Conservation (phyloP, 2,888 invertebrate genomes). For the Norana najaformis region DNA sequence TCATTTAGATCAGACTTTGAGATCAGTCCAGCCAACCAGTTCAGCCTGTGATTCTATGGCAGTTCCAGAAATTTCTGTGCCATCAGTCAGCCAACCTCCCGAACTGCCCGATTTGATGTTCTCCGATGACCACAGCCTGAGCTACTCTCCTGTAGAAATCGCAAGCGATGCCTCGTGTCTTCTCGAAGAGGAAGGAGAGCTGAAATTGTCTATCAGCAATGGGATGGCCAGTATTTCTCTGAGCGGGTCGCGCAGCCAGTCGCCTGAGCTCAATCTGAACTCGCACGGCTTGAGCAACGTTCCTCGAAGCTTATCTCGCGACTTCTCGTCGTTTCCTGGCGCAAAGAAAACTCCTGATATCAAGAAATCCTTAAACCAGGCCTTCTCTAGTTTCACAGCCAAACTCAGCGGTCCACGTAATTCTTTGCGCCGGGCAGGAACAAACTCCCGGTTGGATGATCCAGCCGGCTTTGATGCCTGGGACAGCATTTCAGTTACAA, state of each 20-base stretch:
- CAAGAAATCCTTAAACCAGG: conserved; percentile 64
- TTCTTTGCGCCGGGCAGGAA: background rate
- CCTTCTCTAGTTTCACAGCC: conserved; percentile 74
- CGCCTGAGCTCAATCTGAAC: background rate
- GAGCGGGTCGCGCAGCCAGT: conserved; percentile 1
- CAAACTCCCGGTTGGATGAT: conserved; percentile 9
- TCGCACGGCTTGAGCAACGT: background rate
- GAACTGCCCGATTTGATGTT: background rate
- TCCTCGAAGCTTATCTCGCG: background rate
- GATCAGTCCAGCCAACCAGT: background rate
- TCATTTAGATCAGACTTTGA: conserved; percentile 4
- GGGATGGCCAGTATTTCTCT: background rate
- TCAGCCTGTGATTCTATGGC: background rate
- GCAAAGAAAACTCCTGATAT: conserved; percentile 76
- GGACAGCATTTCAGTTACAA: conserved; percentile 76
- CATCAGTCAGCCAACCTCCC: background rate
- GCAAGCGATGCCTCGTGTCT: background rate
- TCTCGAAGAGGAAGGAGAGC: background rate
- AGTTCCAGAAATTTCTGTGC: background rate
- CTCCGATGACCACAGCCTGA: background rate
- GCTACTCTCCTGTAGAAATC: background rate
- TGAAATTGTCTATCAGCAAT: background rate
- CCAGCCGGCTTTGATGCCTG: conserved; percentile 67
- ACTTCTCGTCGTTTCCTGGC: conserved; percentile 36
- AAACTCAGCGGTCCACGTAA: background rate